phyloP scores from a whole-genome alignment of 2,888 invertebrate species.

The Operophtera brumata region DNA sequence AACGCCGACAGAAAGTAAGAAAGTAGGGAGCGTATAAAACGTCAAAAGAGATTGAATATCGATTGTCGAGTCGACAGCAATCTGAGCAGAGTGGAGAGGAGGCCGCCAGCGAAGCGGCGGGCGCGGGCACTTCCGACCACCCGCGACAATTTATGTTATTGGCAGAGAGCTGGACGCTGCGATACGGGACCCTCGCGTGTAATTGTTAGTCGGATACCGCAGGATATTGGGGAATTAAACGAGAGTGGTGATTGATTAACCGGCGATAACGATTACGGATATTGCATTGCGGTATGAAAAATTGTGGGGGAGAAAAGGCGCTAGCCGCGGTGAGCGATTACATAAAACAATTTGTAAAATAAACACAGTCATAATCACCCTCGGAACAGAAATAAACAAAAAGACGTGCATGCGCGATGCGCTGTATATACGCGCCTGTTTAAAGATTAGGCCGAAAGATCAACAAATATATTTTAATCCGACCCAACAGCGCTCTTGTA shows the following conservation, averaged over 20 bases:
- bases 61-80: slow-evolving; percentile 76
- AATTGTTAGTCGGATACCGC: slow-evolving; percentile 76
- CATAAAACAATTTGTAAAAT: slow-evolving; percentile 53
- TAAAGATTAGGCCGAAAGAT: slow-evolving; percentile 72
- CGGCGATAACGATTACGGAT: slow-evolving; percentile 70
- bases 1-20: slow-evolving; percentile 74
- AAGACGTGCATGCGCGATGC: slow-evolving; percentile 47
- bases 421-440: slow-evolving; percentile 47
- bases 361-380: slow-evolving; percentile 46
- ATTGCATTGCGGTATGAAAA: slow-evolving; percentile 59
- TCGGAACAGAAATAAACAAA: slow-evolving; percentile 48
- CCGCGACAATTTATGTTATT: slow-evolving; percentile 79
- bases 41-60: slow-evolving; percentile 80
- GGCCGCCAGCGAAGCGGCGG: slow-evolving; percentile 28
- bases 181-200: slow-evolving; percentile 75
- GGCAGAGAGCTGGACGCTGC: slow-evolving; percentile 65
- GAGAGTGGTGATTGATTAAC: slow-evolving; percentile 74
- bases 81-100: slow-evolving; percentile 43
- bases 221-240: slow-evolving; percentile 78
- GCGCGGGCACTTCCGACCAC: slow-evolving; percentile 62
- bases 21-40: slow-evolving; percentile 72
- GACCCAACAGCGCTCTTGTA: slow-evolving; percentile 69
- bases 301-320: slow-evolving; percentile 44
- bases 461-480: slow-evolving; percentile 79
- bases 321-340: slow-evolving; percentile 28